Evolutionary conservation across 2,797 vertebrate species (phyloP).

Genomic region (Lagorchestes hirsutus): DNA sequence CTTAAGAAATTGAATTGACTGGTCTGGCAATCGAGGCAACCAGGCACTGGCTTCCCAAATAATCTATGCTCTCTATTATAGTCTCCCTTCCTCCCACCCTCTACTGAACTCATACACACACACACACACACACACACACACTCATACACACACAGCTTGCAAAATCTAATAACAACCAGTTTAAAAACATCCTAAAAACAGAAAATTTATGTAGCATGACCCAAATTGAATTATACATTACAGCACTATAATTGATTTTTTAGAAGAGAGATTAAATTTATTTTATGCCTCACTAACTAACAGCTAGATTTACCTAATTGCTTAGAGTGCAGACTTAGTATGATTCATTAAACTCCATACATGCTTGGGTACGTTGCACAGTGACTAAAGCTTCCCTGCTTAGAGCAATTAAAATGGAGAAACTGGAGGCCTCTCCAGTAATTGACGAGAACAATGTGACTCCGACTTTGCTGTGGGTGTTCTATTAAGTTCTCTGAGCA

Average conservation of each 20-base stretch:
- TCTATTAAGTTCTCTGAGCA: constrained; percentile 80
- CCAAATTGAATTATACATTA: constrained; percentile 90
- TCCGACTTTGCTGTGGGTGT: constrained; percentile 80
- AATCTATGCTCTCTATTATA: neutral
- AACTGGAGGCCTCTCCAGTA: constrained; percentile 81
- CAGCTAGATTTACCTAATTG: constrained; percentile 91
- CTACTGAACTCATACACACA: neutral
- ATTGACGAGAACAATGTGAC: constrained; percentile 82
- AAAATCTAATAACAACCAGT: constrained; percentile 80
- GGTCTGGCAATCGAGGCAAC: neutral
- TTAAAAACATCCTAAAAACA: constrained; percentile 85
- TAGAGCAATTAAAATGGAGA: constrained; percentile 85
- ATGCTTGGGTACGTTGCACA: constrained; percentile 86
- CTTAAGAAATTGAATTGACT: rapidly evolving
- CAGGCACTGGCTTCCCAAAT: neutral
- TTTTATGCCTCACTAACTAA: constrained; percentile 89
- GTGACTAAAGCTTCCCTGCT: constrained; percentile 87
- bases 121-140: constrained; percentile 6
- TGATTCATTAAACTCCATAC: constrained; percentile 89
- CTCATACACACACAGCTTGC: constrained; percentile 57
- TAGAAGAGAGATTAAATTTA: constrained; percentile 90
- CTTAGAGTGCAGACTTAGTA: constrained; percentile 87
- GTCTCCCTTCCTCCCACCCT: constrained; percentile 18
- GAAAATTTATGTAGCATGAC: constrained; percentile 90
- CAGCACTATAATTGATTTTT: constrained; percentile 90